Evolutionary conservation across 2,888 invertebrate species (phyloP).

Genomic region (Dryobota labecula): DNA sequence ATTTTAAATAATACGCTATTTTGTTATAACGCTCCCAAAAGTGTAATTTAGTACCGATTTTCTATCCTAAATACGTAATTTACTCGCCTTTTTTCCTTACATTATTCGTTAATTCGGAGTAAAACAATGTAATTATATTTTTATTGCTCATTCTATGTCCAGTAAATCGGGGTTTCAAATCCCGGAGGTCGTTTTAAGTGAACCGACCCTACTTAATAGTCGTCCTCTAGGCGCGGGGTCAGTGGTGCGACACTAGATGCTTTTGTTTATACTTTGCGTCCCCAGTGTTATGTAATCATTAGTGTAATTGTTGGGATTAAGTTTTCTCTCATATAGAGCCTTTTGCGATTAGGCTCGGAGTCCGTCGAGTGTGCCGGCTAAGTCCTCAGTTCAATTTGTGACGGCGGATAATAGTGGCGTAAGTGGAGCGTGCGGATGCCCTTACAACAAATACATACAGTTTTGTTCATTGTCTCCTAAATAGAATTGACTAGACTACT

Average conservation of each 20-base stretch:
- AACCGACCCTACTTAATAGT: slow-evolving; percentile 86
- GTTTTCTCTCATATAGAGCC: slow-evolving; percentile 73
- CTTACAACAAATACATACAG: slow-evolving; percentile 58
- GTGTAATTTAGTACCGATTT: slow-evolving; percentile 76
- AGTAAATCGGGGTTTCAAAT: slow-evolving; percentile 86
- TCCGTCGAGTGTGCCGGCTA: slow-evolving; percentile 55
- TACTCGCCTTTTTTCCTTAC: slow-evolving; percentile 76
- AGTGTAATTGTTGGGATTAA: slow-evolving; percentile 79
- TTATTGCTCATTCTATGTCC: slow-evolving; percentile 88
- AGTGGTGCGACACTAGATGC: slow-evolving; percentile 75
- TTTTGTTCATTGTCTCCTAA: slow-evolving; percentile 57
- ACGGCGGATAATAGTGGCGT: slow-evolving; percentile 63
- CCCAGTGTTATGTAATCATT: slow-evolving; percentile 82
- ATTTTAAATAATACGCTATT: slow-evolving; percentile 75
- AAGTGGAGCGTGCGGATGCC: slow-evolving; percentile 56
- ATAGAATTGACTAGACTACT: slow-evolving; percentile 47
- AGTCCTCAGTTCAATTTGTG: slow-evolving; percentile 66
- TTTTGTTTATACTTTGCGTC: slow-evolving; percentile 81
- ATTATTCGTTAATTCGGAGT: slow-evolving; percentile 81
- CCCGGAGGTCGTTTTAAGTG: slow-evolving; percentile 84
- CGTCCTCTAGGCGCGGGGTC: slow-evolving; percentile 80
- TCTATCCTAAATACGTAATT: slow-evolving; percentile 77
- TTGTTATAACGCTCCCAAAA: slow-evolving; percentile 75
- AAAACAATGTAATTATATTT: slow-evolving; percentile 88
- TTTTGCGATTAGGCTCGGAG: slow-evolving; percentile 68